Percentiles rank a stretch among this genome's conserved stretches.
These are phyloP conservation scores for Meloidogyne hapla DNA, from an alignment of 1,140 invertebrate species.

Conservation along the genomic window DNA sequence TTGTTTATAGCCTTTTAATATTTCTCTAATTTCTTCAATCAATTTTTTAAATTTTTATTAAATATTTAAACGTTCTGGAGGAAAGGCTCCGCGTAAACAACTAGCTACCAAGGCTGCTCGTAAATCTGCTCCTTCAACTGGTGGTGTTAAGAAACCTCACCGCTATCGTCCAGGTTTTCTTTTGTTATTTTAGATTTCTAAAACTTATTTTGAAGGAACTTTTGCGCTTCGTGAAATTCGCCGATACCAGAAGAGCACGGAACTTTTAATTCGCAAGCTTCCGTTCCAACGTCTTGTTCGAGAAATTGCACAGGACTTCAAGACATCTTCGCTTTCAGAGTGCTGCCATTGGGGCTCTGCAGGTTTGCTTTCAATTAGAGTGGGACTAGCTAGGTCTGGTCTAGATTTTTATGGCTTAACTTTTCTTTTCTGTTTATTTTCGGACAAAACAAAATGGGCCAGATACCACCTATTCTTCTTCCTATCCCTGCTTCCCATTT, in stretches of 20 bases:
- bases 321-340: constrained; percentile 77
- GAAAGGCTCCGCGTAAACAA: constrained; percentile 82
- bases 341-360: constrained; percentile 68
- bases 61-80: no score
- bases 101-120: constrained; percentile 77
- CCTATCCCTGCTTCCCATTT: no score
- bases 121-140: constrained; percentile 76
- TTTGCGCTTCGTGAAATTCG: constrained; percentile 65
- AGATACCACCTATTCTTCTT: no score
- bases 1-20: no score
- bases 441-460: no score
- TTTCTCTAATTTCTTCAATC: no score
- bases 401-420: no score
- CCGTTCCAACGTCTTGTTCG: constrained; percentile 66
- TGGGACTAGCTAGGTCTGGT: no score
- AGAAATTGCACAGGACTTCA: constrained; percentile 81
- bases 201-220: constrained; percentile 52
- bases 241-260: constrained; percentile 70
- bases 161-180: constrained; percentile 65
- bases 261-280: no score
- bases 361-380: constrained; percentile 64
- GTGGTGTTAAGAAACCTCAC: no score
- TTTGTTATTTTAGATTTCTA: neutral
- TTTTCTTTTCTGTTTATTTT: no score
- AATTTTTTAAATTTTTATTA: no score